These are phyloP conservation scores for Poeciliopsis turrubarensis DNA, from an alignment of 2,113 vertebrate genomes.

Conservation along the genomic window DNA sequence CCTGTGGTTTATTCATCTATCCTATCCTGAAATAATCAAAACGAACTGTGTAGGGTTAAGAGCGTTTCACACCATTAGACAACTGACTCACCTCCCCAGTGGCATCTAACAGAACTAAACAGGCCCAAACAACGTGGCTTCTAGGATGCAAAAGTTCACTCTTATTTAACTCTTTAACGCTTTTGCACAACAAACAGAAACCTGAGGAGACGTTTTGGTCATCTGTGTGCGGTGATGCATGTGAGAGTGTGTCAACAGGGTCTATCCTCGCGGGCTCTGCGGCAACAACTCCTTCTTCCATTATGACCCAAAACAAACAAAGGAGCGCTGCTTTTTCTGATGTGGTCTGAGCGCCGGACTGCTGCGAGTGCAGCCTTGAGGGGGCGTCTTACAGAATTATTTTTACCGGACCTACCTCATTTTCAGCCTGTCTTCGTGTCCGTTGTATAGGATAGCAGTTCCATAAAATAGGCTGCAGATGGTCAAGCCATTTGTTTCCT, in stretches of 20 bases:
- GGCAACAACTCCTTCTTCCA: slow-evolving; percentile 67
- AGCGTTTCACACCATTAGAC: slow-evolving; percentile 17
- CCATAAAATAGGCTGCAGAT: slow-evolving; percentile 68
- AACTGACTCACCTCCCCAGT: slow-evolving; percentile 27
- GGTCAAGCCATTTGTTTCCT: slow-evolving; percentile 63
- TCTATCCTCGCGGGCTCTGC: slow-evolving; percentile 24
- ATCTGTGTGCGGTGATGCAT: slow-evolving; percentile 45
- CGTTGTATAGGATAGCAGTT: slow-evolving; percentile 43
- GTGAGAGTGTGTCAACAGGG: slow-evolving; percentile 49
- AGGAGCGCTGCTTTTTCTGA: slow-evolving; percentile 30
- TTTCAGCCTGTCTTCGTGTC: slow-evolving; percentile 61
- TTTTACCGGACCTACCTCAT: slow-evolving; percentile 63
- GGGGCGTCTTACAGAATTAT: not conserved
- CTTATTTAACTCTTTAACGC: slow-evolving; percentile 43
- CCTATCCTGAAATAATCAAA: slow-evolving; percentile 9
- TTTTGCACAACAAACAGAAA: slow-evolving; percentile 55
- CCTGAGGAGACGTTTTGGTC: slow-evolving; percentile 48
- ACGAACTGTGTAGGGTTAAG: slow-evolving; percentile 14
- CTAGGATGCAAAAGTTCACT: slow-evolving; percentile 7
- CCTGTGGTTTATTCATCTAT: slow-evolving; percentile 24
- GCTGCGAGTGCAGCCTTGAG: slow-evolving; percentile 6
- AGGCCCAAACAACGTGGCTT: slow-evolving; percentile 14
- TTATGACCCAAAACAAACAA: slow-evolving; percentile 67
- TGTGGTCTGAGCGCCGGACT: slow-evolving; percentile 23
- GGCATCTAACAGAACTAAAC: slow-evolving; percentile 16